Conservation (phyloP, 2,797 vertebrate genomes). For the Rhinichthys osculus region DNA sequence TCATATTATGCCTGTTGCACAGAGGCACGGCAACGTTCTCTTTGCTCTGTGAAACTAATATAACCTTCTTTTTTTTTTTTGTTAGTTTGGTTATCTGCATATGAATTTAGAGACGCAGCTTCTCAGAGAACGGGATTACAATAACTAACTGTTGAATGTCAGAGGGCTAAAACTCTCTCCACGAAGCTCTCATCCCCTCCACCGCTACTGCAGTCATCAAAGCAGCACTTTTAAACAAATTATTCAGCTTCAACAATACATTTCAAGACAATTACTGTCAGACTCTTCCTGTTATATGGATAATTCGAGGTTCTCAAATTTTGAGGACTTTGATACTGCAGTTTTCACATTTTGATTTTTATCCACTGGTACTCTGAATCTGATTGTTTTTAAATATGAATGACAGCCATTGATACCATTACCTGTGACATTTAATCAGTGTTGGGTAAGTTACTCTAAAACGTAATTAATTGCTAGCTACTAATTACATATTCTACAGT, state of each 20-base stretch:
- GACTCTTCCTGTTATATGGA: constrained; percentile 12
- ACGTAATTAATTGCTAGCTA: no score
- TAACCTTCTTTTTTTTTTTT: neutral
- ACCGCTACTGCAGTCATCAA: neutral
- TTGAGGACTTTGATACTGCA: neutral
- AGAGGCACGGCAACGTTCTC: neutral
- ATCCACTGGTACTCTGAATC: neutral
- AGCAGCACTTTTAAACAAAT: constrained; percentile 26
- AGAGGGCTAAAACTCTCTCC: neutral
- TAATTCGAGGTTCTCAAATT: neutral
- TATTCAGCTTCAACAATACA: constrained; percentile 30
- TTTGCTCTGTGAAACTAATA: neutral
- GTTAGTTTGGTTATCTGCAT: neutral
- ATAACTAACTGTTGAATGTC: neutral
- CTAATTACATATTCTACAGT: no score
- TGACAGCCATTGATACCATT: neutral
- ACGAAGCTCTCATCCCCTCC: neutral
- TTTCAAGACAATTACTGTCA: constrained; percentile 28
- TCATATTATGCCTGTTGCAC: constrained; percentile 28
- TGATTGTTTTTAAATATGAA: neutral
- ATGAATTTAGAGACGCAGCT: neutral
- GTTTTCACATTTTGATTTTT: neutral
- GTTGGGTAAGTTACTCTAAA: no score
- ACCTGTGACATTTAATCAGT: neutral
- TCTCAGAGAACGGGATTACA: neutral